These are phyloP conservation scores for Nannoperca australis DNA, from an alignment of 2,797 vertebrate genomes.

Conservation along the genomic window DNA sequence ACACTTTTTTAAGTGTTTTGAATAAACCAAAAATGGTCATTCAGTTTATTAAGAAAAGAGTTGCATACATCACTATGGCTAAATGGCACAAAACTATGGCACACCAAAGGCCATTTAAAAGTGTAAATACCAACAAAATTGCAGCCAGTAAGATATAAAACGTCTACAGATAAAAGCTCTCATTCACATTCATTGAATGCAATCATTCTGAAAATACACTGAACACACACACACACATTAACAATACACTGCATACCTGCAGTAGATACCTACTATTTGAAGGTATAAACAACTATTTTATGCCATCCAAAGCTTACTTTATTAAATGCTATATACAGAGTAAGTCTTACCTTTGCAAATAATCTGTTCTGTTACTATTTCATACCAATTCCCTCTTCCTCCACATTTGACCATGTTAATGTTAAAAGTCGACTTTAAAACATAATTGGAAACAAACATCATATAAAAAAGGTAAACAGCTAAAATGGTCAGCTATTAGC, in stretches of 20 bases:
- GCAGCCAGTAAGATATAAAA: slow-evolving; percentile 1
- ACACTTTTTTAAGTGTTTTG: neutral
- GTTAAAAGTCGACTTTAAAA: neutral
- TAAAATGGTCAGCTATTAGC: neutral
- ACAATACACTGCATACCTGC: neutral
- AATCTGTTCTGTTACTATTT: neutral
- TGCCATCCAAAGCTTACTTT: neutral
- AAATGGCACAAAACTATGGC: too few relatives aligned
- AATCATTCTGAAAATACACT: neutral
- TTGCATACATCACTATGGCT: neutral
- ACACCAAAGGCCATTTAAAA: neutral
- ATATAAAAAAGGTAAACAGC: neutral
- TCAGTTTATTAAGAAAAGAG: neutral
- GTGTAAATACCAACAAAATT: neutral
- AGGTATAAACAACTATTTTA: neutral
- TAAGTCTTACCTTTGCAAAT: neutral
- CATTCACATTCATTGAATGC: neutral
- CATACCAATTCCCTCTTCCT: neutral
- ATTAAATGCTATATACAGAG: neutral
- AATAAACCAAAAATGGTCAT: neutral
- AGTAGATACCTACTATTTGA: neutral
- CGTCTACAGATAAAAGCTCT: neutral
- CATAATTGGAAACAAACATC: neutral
- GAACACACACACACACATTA: neutral
- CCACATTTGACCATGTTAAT: neutral